Conservation (phyloP, 2,888 invertebrate species). For the Caenorhabditis drosophilae region DNA sequence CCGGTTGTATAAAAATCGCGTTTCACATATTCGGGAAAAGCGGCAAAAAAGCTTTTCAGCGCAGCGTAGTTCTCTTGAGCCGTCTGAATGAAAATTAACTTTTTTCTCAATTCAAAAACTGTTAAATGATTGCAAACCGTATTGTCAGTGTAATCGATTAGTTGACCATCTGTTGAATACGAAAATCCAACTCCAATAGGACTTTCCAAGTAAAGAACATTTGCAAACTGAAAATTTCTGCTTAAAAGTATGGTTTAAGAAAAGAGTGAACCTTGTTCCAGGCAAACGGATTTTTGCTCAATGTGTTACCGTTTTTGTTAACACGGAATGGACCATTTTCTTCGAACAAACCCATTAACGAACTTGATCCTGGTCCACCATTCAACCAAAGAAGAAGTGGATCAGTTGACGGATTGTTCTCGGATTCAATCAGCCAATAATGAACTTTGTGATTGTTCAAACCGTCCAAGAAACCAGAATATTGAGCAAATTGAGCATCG, state of each 20-base stretch:
- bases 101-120: not conserved
- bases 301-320: slow-evolving; percentile 47
- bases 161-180: slow-evolving; percentile 71
- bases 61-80: slow-evolving; percentile 71
- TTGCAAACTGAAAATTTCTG: too few relatives aligned
- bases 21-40: slow-evolving; percentile 33
- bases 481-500: slow-evolving; percentile 34
- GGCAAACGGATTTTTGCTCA: slow-evolving; percentile 50
- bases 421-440: slow-evolving; percentile 68
- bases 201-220: slow-evolving; percentile 73
- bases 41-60: slow-evolving; percentile 69
- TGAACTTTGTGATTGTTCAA: slow-evolving; percentile 68
- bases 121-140: slow-evolving; percentile 11
- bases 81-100: slow-evolving; percentile 25
- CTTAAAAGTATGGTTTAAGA: too few relatives aligned
- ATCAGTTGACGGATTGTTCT: slow-evolving; percentile 34
- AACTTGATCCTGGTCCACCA: slow-evolving; percentile 71
- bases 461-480: slow-evolving; percentile 60
- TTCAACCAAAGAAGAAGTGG: slow-evolving; percentile 55
- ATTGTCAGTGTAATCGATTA: slow-evolving; percentile 64
- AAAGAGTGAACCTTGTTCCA: too few relatives aligned
- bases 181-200: slow-evolving; percentile 74
- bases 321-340: slow-evolving; percentile 71
- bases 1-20: slow-evolving; percentile 49
- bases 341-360: slow-evolving; percentile 69